phyloP scores from a whole-genome alignment of 2,888 invertebrate genomes.

The Cotesia congregata region DNA sequence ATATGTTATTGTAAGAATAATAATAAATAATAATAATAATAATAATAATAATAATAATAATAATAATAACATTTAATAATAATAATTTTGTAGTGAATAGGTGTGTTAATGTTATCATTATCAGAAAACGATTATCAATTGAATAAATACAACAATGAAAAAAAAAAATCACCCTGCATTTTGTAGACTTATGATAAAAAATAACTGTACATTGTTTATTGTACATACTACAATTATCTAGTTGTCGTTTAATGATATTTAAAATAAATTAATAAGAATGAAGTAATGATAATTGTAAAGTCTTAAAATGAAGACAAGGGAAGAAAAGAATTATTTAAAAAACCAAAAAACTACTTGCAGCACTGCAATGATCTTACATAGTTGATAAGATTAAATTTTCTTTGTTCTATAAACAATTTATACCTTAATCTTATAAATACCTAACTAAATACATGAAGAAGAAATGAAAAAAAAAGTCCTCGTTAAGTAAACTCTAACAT shows the following conservation, averaged over 20 bases:
- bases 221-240: slow-evolving; percentile 38
- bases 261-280: neutral
- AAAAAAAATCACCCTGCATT: slow-evolving; percentile 32
- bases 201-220: slow-evolving; percentile 43
- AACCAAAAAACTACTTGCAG: neutral
- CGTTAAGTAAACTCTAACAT: neutral
- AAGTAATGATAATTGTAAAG: slow-evolving; percentile 1
- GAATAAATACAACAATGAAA: slow-evolving; percentile 43
- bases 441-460: slow-evolving; percentile 14
- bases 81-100: slow-evolving; percentile 3
- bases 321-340: slow-evolving; percentile 11
- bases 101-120: neutral
- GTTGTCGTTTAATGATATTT: slow-evolving; percentile 36
- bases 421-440: slow-evolving; percentile 20
- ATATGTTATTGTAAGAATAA: slow-evolving; percentile 19
- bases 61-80: slow-evolving; percentile 23
- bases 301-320: neutral
- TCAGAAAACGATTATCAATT: slow-evolving; percentile 43
- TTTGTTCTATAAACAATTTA: slow-evolving; percentile 12
- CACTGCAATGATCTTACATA: slow-evolving; percentile 12
- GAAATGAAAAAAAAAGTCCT: slow-evolving; percentile 5
- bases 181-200: slow-evolving; percentile 28
- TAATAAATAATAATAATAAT: neutral
- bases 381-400: slow-evolving; percentile 3
- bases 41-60: slow-evolving; percentile 10